Evolutionary conservation across 2,888 invertebrate species (phyloP).

Genomic region (Pseudococcus jackbeardsleyi): DNA sequence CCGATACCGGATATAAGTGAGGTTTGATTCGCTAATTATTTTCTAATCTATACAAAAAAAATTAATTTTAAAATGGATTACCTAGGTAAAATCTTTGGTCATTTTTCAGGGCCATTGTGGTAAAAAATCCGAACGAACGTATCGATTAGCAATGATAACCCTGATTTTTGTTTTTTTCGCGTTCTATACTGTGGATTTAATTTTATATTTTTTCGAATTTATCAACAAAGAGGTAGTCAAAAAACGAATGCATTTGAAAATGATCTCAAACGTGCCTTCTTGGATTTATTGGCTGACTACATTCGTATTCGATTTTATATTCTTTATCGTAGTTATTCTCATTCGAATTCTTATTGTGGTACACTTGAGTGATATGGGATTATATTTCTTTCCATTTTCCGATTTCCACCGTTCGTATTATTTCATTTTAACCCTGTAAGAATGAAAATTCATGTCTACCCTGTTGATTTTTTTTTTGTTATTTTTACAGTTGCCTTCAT

Average conservation of each 20-base stretch:
- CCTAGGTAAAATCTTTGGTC: not conserved
- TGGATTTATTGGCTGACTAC: conserved; percentile 77
- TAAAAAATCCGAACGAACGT: not conserved
- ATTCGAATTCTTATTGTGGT: conserved; percentile 11
- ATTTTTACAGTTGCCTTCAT: not conserved
- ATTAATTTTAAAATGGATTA: not conserved
- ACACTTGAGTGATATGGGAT: not conserved
- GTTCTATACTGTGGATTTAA: conserved; percentile 70
- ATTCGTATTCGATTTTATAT: conserved; percentile 74
- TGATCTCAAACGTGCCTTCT: conserved; percentile 77
- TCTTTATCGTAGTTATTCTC: conserved; percentile 67
- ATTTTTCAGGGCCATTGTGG: not conserved
- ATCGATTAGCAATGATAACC: not conserved
- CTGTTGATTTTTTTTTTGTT: not conserved
- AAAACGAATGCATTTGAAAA: conserved; percentile 78
- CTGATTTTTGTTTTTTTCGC: conserved; percentile 58
- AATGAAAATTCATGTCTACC: not conserved
- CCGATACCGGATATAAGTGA: not conserved
- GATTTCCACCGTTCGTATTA: not conserved
- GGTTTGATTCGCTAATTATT: not conserved
- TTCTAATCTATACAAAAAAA: not conserved
- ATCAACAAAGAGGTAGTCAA: conserved; percentile 76
- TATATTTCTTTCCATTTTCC: not conserved
- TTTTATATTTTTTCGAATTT: conserved; percentile 74
- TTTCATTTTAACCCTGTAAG: not conserved